Conservation (phyloP, 2,888 invertebrate genomes). For the Amphimallon solstitiale region DNA sequence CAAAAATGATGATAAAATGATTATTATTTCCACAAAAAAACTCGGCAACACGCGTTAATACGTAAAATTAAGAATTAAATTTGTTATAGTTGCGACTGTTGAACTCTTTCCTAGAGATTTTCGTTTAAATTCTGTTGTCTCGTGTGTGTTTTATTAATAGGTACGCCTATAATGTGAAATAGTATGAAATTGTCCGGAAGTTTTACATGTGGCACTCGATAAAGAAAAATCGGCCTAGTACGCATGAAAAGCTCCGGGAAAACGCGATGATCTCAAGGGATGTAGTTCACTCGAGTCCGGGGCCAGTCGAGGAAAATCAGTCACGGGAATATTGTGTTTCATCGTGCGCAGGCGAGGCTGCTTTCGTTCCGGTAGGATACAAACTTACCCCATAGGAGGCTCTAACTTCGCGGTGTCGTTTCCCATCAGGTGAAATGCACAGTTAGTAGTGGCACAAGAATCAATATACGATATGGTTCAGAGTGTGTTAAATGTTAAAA, state of each 20-base stretch:
- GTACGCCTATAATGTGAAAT: too few relatives aligned
- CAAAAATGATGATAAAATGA: too few relatives aligned
- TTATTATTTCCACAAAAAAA: too few relatives aligned
- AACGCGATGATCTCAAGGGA: conserved; percentile 12
- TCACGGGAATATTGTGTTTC: conserved; percentile 39
- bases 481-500: too few relatives aligned
- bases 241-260: conserved; percentile 4
- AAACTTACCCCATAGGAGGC: conserved; percentile 42
- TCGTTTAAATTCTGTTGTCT: too few relatives aligned
- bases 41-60: too few relatives aligned
- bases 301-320: conserved; percentile 44
- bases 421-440: conserved; percentile 46
- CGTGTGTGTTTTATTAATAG: too few relatives aligned
- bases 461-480: conserved; percentile 50
- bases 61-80: too few relatives aligned
- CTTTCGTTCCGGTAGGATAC: conserved; percentile 19
- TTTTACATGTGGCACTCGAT: too few relatives aligned
- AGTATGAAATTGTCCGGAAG: too few relatives aligned
- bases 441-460: conserved; percentile 51
- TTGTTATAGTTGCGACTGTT: too few relatives aligned
- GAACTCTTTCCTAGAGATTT: too few relatives aligned
- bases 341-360: conserved; percentile 38
- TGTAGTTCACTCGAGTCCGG: conserved; percentile 32
- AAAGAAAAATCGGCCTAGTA: neutral
- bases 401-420: conserved; percentile 43